Evolutionary conservation across 1,140 invertebrate genomes (phyloP).

Genomic region (Acyrthosiphon pisum): DNA sequence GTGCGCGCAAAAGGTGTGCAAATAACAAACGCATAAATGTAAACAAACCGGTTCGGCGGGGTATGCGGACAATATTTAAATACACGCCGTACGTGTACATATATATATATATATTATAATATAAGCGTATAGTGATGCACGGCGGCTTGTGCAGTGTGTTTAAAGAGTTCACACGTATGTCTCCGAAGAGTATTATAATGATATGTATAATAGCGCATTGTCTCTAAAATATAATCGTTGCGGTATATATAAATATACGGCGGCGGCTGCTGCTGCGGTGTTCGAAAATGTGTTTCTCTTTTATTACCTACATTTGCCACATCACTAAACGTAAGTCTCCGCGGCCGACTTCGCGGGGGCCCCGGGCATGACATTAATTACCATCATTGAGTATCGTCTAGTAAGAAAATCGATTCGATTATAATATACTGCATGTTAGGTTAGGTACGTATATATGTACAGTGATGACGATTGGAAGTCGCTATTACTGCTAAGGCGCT

Average conservation of each 20-base stretch:
- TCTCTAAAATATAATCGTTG: not conserved
- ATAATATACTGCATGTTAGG: too few relatives aligned
- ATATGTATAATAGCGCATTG: not conserved
- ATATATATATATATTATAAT: too few relatives aligned
- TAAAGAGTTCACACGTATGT: slow-evolving; percentile 20
- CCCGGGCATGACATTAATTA: too few relatives aligned
- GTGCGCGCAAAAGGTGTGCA: slow-evolving; percentile 43
- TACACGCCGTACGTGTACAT: not conserved
- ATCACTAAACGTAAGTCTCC: too few relatives aligned
- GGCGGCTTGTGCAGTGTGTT: not conserved
- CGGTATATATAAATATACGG: not conserved
- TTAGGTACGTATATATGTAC: too few relatives aligned
- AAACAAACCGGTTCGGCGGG: slow-evolving; percentile 38
- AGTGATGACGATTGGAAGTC: too few relatives aligned
- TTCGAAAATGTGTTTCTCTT: not conserved
- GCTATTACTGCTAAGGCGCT: too few relatives aligned
- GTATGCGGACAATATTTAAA: slow-evolving; percentile 41
- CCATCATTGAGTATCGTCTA: too few relatives aligned
- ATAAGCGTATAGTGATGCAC: too few relatives aligned
- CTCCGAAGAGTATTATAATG: not conserved
- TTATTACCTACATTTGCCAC: not conserved
- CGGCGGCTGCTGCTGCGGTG: not conserved
- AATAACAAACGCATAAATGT: slow-evolving; percentile 11
- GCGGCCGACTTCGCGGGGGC: too few relatives aligned
- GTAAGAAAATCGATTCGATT: too few relatives aligned